These are phyloP conservation scores for Mimas tiliae DNA, from an alignment of 2,888 invertebrate genomes.

Conservation along the genomic window DNA sequence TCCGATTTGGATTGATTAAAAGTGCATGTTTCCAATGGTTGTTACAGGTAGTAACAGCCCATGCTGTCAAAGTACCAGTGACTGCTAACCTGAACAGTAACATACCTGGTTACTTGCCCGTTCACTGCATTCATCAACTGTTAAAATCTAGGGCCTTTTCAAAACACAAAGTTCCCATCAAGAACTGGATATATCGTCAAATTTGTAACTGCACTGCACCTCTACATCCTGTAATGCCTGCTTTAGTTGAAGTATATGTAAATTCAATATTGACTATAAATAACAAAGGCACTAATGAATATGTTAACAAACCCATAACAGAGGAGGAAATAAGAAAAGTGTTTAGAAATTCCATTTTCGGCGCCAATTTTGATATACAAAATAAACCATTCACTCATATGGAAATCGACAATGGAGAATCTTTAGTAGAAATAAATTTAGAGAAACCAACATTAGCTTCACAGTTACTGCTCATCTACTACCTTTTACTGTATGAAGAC, in stretches of 20 bases:
- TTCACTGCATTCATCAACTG: slow-evolving; percentile 98
- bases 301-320: slow-evolving; percentile 95
- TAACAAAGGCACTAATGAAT: slow-evolving; percentile 88
- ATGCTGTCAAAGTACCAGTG: slow-evolving; percentile 98
- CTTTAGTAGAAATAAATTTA: slow-evolving; percentile 80
- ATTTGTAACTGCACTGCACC: slow-evolving; percentile 95
- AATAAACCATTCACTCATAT: slow-evolving; percentile 80
- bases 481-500: slow-evolving; percentile 96
- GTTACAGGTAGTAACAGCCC: slow-evolving; percentile 93
- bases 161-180: slow-evolving; percentile 97
- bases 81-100: slow-evolving; percentile 94
- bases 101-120: slow-evolving; percentile 95
- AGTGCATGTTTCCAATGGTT: slow-evolving; percentile 10
- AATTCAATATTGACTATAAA: slow-evolving; percentile 93
- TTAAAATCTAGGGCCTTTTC: slow-evolving; percentile 97
- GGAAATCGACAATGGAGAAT: slow-evolving; percentile 83
- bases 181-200: slow-evolving; percentile 98
- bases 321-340: slow-evolving; percentile 95
- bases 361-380: slow-evolving; percentile 88
- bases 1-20: too few relatives aligned
- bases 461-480: slow-evolving; percentile 95
- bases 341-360: slow-evolving; percentile 91
- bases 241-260: slow-evolving; percentile 97
- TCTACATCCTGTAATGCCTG: slow-evolving; percentile 96
- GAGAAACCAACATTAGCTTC: slow-evolving; percentile 90